These are phyloP conservation scores for Cricetomys ansorgei DNA, from an alignment of 2,113 vertebrate genomes.

Conservation along the genomic window DNA sequence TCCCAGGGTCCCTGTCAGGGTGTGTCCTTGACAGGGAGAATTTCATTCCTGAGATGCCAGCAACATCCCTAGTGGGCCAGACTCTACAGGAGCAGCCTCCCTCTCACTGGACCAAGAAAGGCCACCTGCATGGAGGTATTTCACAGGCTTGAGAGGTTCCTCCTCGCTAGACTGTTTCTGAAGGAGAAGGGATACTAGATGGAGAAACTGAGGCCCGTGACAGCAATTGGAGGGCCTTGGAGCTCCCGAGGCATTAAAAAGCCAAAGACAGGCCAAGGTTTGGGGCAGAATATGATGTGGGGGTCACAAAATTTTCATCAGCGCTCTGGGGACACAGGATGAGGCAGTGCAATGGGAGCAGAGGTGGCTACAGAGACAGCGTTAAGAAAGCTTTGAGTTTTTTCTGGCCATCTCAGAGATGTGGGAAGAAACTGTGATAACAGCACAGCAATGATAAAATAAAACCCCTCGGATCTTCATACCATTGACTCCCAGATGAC, in stretches of 20 bases:
- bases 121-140: no score
- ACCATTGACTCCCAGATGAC: background rate
- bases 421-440: background rate
- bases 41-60: background rate
- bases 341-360: rapidly evolving
- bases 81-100: background rate
- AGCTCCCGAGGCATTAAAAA: background rate
- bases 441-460: background rate
- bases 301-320: background rate
- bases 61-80: background rate
- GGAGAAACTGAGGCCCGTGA: background rate
- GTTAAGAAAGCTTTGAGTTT: background rate
- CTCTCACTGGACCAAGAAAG: background rate
- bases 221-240: background rate
- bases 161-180: background rate
- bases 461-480: background rate
- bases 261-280: background rate
- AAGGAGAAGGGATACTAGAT: background rate
- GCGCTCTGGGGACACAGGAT: background rate
- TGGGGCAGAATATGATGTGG: background rate
- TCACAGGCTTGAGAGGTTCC: background rate
- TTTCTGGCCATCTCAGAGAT: background rate
- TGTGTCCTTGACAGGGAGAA: background rate
- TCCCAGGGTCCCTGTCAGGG: background rate
- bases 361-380: background rate